Conservation (phyloP, 2,113 vertebrate genomes). For the Notarius quadriscutis region DNA sequence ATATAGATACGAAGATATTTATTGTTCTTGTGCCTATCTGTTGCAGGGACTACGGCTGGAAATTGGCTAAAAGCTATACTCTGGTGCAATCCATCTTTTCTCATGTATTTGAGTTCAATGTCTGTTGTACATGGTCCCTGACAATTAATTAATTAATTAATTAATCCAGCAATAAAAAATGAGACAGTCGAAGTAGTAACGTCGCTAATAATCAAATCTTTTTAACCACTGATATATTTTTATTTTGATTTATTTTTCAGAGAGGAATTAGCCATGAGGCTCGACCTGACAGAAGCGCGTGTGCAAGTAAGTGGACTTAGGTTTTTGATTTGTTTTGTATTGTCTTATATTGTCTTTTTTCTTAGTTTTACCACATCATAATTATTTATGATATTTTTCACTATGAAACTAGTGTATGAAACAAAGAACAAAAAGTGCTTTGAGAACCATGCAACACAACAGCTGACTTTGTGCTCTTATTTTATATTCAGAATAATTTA, state of each 20-base stretch:
- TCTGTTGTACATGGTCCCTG: no score
- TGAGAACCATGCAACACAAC: not conserved
- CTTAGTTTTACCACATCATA: not conserved
- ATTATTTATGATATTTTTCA: not conserved
- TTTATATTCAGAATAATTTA: not conserved
- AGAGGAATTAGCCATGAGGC: constrained; percentile 85
- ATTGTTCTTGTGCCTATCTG: no score
- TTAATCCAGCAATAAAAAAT: not conserved
- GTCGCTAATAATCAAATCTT: not conserved
- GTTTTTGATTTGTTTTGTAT: not conserved
- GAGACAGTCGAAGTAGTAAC: not conserved
- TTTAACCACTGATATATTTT: not conserved
- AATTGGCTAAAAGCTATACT: no score
- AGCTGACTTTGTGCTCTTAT: not conserved
- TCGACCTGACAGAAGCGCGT: constrained; percentile 85
- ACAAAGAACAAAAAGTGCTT: not conserved
- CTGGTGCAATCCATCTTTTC: no score
- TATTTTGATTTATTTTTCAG: constrained; percentile 57
- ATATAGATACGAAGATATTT: no score
- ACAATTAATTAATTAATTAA: no score
- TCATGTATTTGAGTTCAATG: no score
- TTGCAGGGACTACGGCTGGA: no score
- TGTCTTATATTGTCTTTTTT: not conserved
- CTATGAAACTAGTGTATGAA: not conserved
- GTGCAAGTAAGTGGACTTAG: constrained; percentile 79